Base-by-base conservation (phyloP, 2,888 invertebrate genomes). In the Volucella inanis region DNA sequence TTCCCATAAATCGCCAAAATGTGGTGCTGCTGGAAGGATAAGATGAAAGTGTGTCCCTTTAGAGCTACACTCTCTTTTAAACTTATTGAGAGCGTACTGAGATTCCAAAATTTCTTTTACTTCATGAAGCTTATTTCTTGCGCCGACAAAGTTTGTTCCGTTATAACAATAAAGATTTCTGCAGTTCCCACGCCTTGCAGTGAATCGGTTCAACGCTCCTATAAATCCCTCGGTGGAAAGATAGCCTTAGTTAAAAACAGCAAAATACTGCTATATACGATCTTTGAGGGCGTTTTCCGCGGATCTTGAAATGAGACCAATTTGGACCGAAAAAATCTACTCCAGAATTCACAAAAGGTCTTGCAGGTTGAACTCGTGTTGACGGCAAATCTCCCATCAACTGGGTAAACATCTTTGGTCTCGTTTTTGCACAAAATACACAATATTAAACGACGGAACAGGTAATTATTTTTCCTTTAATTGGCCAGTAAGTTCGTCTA, bases 121-220 rank as follows among this genome's bases (percentile, higher is more conserved):
- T 14, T 62, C 62, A 8, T 8, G 8, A 9, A 62, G 49, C 49
- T 62, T 47, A 62, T 62, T 49, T 8, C 31, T 62, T 4, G 62
- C 62, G 1, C 62, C 62, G 31, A 62, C 49, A n/a, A 70, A 70
- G 15, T 70, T 54, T 22, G 43, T 67, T 9, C 39, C 67, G 18
- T 54, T 54, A 22, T 67, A 54, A 14, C 54, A 41, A 38, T 55
- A 68, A 15, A 55, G n/a, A 3, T 31, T 47, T 49, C n/a, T 3
- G 11, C 18, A 47, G 47, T 14, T 8, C 12, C 61, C 45, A 14
- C 45, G n/a, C n/a, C 59, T 11, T 41, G 39, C 59, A 3, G 57
- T 12, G 22, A 67, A 67, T 11, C 45, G 18, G n/a, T 59, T 59
- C 0, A 71, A 18, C 9, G 61, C 59, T 39, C 31, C 61, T 1